A percentile compares a stretch with the other conserved stretches of the same genome.
These are phyloP conservation scores for Andrena dorsata DNA, from an alignment of 2,888 invertebrate genomes.

Conservation along the genomic window DNA sequence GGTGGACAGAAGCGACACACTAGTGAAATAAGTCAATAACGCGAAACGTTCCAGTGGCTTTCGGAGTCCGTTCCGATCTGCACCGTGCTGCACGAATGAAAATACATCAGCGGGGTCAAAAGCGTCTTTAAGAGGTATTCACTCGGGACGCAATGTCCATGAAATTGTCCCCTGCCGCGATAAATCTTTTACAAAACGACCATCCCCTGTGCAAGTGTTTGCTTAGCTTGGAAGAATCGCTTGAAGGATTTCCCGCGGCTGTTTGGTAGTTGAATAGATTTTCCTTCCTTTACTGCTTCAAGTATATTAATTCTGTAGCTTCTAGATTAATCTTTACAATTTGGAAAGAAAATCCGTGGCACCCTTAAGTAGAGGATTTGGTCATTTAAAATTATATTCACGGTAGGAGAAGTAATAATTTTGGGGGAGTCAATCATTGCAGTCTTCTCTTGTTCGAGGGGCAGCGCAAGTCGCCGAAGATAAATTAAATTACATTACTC, in stretches of 20 bases:
- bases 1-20: conserved; percentile 6
- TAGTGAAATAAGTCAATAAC: conserved; percentile 46
- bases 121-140: conserved; percentile 21
- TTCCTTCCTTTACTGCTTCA: not conserved
- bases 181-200: conserved; percentile 43
- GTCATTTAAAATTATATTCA: no score
- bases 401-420: no score
- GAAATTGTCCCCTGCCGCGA: conserved; percentile 20
- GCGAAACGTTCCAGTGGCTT: conserved; percentile 24
- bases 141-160: conserved; percentile 18
- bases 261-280: not conserved
- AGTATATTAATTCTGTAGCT: not conserved
- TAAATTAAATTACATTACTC: no score
- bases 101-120: conserved; percentile 32
- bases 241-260: not conserved
- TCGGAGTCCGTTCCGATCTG: conserved; percentile 31
- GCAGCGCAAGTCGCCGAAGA: no score
- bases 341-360: no score
- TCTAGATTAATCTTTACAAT: no score
- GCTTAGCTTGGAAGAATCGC: conserved; percentile 27
- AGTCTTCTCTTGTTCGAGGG: no score
- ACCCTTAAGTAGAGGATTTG: no score
- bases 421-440: no score
- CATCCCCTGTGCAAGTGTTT: conserved; percentile 10
- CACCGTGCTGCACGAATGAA: conserved; percentile 29